Percentiles rank a stretch among this genome's conserved stretches.
Conservation (phyloP, 2,888 invertebrate species). For the Drosophila sordidapex region DNA sequence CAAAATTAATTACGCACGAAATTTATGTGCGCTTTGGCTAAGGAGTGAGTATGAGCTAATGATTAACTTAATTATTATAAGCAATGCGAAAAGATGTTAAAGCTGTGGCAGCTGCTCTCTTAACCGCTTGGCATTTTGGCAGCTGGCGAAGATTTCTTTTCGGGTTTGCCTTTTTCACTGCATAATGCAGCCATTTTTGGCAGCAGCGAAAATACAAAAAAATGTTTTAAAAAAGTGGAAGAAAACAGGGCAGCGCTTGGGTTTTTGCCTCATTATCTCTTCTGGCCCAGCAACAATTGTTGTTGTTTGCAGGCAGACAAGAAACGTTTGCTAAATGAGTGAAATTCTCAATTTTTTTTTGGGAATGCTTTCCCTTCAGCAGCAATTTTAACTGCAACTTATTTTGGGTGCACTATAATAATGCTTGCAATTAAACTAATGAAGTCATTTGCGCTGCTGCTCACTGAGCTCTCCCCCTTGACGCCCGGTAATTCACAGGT, state of each 20-base stretch:
- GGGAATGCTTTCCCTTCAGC: background rate
- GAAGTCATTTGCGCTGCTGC: conserved; percentile 65
- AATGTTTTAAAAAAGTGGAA: conserved; percentile 11
- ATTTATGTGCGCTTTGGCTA: background rate
- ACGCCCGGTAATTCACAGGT: background rate
- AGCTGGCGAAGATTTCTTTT: conserved; percentile 65
- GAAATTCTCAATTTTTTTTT: conserved; percentile 22
- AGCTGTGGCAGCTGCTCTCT: conserved; percentile 30
- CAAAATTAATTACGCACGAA: conserved; percentile 2
- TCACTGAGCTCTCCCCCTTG: conserved; percentile 19
- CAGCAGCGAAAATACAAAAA: conserved; percentile 32
- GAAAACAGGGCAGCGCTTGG: conserved; percentile 31
- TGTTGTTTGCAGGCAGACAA: conserved; percentile 40
- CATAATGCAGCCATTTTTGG: conserved; percentile 71
- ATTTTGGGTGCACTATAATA: conserved; percentile 57
- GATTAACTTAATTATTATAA: conserved; percentile 36
- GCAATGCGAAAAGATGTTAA: conserved; percentile 27
- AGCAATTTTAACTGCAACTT: conserved; percentile 42
- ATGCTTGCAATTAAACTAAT: conserved; percentile 79
- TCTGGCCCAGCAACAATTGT: conserved; percentile 54
- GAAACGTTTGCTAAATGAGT: conserved; percentile 59
- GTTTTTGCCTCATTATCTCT: conserved; percentile 53
- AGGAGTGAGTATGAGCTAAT: conserved; percentile 5
- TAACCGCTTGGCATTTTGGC: conserved; percentile 65
- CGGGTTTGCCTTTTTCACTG: conserved; percentile 28